These are phyloP conservation scores for Myopa tessellatipennis DNA, from an alignment of 2,888 invertebrate genomes.

Conservation along the genomic window DNA sequence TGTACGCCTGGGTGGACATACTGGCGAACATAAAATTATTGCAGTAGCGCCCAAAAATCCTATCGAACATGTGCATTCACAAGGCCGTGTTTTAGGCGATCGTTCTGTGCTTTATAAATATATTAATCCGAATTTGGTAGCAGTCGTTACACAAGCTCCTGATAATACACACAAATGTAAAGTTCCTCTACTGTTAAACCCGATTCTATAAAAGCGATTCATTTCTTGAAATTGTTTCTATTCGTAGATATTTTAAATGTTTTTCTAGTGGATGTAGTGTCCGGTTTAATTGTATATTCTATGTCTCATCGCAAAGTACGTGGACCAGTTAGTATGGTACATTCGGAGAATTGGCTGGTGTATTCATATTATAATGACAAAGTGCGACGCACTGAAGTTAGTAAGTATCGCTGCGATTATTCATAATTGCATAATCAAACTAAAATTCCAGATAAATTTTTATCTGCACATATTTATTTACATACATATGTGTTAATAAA, in stretches of 20 bases:
- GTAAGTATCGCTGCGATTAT: constrained; percentile 59
- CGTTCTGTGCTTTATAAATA: constrained; percentile 98
- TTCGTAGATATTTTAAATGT: constrained; percentile 81
- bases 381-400: constrained; percentile 89
- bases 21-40: constrained; percentile 73
- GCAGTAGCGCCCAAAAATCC: constrained; percentile 75
- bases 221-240: not conserved
- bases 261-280: constrained; percentile 90
- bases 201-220: not conserved
- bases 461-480: too few relatives aligned
- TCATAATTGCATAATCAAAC: too few relatives aligned
- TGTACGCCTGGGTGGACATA: constrained; percentile 73
- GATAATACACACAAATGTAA: constrained; percentile 82
- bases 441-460: too few relatives aligned
- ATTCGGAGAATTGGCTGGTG: constrained; percentile 97
- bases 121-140: constrained; percentile 95
- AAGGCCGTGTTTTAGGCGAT: constrained; percentile 94
- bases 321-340: constrained; percentile 87
- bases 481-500: too few relatives aligned
- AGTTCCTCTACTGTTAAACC: constrained; percentile 9
- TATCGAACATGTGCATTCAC: constrained; percentile 87
- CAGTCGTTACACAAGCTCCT: constrained; percentile 82
- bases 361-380: constrained; percentile 96
- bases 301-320: constrained; percentile 86
- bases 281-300: constrained; percentile 85